Evolutionary conservation across 2,888 invertebrate species (phyloP).

Genomic region (Volucella zonaria): DNA sequence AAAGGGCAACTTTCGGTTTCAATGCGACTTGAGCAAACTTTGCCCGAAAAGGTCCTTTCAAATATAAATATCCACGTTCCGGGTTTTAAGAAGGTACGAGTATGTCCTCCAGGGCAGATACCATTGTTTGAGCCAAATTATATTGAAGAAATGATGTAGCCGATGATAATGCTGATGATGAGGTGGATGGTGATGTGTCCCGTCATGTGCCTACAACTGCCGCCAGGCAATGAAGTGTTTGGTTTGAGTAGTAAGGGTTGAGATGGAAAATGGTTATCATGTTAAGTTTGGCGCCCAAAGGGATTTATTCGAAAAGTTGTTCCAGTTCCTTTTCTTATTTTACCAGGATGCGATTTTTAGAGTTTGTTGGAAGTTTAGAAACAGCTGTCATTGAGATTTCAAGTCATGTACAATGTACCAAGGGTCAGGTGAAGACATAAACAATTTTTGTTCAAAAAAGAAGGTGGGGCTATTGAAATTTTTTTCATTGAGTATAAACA

Average conservation of each 20-base stretch:
- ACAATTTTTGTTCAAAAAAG: too few relatives aligned
- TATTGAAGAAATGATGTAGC: constrained; percentile 17
- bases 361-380: too few relatives aligned
- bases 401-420: too few relatives aligned
- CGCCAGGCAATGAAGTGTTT: neutral
- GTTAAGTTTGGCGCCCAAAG: constrained; percentile 59
- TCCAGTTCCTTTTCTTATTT: constrained; percentile 20
- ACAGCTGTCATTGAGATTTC: too few relatives aligned
- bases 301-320: constrained; percentile 64
- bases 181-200: constrained; percentile 49
- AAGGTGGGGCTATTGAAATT: too few relatives aligned
- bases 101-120: constrained; percentile 14
- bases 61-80: constrained; percentile 43
- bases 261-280: constrained; percentile 52
- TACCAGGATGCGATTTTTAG: too few relatives aligned
- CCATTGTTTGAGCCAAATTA: constrained; percentile 4
- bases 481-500: too few relatives aligned
- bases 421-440: too few relatives aligned
- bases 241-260: neutral
- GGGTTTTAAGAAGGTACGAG: neutral
- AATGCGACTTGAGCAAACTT: constrained; percentile 51
- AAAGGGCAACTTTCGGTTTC: constrained; percentile 27
- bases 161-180: constrained; percentile 15
- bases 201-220: constrained; percentile 42
- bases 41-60: constrained; percentile 44